Evolutionary conservation across 2,797 vertebrate species (phyloP), one percentile per base, ranked within the genome.

Genomic region (Glyptemys insculpta): DNA sequence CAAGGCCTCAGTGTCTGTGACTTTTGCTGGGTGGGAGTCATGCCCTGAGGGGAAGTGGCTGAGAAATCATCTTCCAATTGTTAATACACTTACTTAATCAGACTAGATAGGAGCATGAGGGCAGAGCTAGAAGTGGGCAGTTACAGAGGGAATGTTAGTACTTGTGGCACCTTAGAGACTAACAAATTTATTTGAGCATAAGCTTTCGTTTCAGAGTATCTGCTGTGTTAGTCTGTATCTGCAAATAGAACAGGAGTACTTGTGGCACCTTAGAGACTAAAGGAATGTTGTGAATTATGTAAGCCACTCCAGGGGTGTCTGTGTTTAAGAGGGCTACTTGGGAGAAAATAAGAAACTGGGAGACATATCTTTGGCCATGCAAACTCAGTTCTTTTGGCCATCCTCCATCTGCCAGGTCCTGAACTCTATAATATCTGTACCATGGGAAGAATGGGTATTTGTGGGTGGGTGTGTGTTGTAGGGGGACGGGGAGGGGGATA

Each of bases 61-160:
- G 68, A 80, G 29, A 95, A 96, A 95, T 94, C 96, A 37, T 90
- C 85, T 92, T 18, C 90, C 87, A 52, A 93, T 78, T 88, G 83
- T 83, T 87, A 52, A 74, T 11, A n/a, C 12, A 5, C 86, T 93
- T 21, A 68, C 23, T 92, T 94, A 93, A 86, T 85, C 53, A 74
- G 78, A 65, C 81, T 91, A 0, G 27, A 86, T 83, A 86, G 92
- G 15, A 87, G 53, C 79, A 94, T 84, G 94, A 87, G 86, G 56
- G 54, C 47, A 81, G 85, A 88, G 81, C 52, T 59, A 25, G 74
- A 44, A 44, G 44, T 44, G 44, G 44, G 44, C 44, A 44, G 44
- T 44, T 44, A 44, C 44, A 44, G 44, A 44, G 44, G 44, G 44
- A 8, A 44, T 8, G 44, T 44, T 44, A 44, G 44, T 44, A 44